A percentile compares a stretch with the other conserved stretches of the same genome.
Conservation (phyloP, 2,797 vertebrate genomes). For the Lutjanus argentimaculatus region DNA sequence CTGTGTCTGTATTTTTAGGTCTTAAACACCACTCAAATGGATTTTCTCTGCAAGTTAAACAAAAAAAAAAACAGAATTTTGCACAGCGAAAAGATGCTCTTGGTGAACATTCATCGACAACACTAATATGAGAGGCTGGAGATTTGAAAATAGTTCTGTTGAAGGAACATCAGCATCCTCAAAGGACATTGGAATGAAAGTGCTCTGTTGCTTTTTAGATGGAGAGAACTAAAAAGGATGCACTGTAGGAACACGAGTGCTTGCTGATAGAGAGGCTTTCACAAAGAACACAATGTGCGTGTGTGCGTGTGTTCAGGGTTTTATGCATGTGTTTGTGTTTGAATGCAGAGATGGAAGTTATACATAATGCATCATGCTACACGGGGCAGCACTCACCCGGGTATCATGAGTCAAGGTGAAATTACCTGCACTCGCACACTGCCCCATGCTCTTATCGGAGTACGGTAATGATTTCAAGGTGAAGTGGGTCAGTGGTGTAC, state of each 20-base stretch:
- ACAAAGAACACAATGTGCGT: slow-evolving; percentile 32
- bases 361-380: slow-evolving; percentile 74
- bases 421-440: slow-evolving; percentile 63
- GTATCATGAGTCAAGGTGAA: slow-evolving; percentile 76
- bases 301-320: slow-evolving; percentile 19
- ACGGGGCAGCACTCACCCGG: slow-evolving; percentile 58
- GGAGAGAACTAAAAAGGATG: slow-evolving; percentile 22
- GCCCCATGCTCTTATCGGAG: slow-evolving; percentile 66
- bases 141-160: slow-evolving; percentile 57
- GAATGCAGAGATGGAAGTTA: slow-evolving; percentile 54
- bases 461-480: slow-evolving; percentile 81
- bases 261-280: slow-evolving; percentile 60
- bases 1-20: slow-evolving; percentile 19
- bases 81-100: slow-evolving; percentile 34
- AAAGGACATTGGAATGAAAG: slow-evolving; percentile 60
- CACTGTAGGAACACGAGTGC: slow-evolving; percentile 31
- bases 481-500: slow-evolving; percentile 84
- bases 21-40: slow-evolving; percentile 20
- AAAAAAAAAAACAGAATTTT: neutral
- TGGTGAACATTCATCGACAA: slow-evolving; percentile 30
- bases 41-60: slow-evolving; percentile 10
- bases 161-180: slow-evolving; percentile 63
- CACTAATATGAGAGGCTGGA: slow-evolving; percentile 24
- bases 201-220: slow-evolving; percentile 54
- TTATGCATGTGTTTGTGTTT: slow-evolving; percentile 50